A percentile compares a stretch with the other conserved stretches of the same genome.
Conservation (phyloP, 2,888 invertebrate species). For the Laspeyria flexula region DNA sequence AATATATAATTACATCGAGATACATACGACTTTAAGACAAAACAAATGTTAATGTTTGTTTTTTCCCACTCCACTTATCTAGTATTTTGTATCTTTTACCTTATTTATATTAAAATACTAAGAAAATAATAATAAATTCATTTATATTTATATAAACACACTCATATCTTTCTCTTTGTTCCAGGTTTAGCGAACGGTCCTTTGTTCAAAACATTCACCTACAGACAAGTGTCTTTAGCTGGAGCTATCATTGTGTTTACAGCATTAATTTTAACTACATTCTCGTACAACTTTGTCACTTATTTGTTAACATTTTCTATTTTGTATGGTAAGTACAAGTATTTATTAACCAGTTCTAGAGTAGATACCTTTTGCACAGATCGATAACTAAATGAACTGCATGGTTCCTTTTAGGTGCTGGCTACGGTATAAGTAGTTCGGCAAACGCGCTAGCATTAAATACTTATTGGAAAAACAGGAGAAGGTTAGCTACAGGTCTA, state of each 20-base stretch:
- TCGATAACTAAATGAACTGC: too few species aligned
- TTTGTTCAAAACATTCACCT: slow-evolving; percentile 88
- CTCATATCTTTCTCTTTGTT: slow-evolving; percentile 47
- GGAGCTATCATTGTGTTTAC: slow-evolving; percentile 87
- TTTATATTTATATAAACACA: too few species aligned
- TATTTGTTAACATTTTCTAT: slow-evolving; percentile 88
- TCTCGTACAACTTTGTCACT: slow-evolving; percentile 87
- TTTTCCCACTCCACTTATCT: too few species aligned
- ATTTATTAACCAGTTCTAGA: too few species aligned
- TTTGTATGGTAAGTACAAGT: slow-evolving; percentile 87
- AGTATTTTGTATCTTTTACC: too few species aligned
- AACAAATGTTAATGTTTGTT: too few species aligned
- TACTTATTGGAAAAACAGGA: slow-evolving; percentile 90
- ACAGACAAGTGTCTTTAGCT: slow-evolving; percentile 88
- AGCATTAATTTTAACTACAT: slow-evolving; percentile 87
- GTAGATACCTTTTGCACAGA: too few species aligned
- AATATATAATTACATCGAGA: too few species aligned
- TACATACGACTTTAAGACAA: too few species aligned
- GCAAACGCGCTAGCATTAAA: slow-evolving; percentile 90
- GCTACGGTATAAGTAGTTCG: slow-evolving; percentile 88
- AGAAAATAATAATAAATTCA: too few species aligned
- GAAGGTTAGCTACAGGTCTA: slow-evolving; percentile 89
- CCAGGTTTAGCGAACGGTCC: slow-evolving; percentile 90
- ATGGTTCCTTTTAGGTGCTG: slow-evolving; percentile 78
- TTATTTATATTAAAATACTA: too few species aligned